Conservation (phyloP, 2,888 invertebrate genomes). For the Drosophila prostipennis region DNA sequence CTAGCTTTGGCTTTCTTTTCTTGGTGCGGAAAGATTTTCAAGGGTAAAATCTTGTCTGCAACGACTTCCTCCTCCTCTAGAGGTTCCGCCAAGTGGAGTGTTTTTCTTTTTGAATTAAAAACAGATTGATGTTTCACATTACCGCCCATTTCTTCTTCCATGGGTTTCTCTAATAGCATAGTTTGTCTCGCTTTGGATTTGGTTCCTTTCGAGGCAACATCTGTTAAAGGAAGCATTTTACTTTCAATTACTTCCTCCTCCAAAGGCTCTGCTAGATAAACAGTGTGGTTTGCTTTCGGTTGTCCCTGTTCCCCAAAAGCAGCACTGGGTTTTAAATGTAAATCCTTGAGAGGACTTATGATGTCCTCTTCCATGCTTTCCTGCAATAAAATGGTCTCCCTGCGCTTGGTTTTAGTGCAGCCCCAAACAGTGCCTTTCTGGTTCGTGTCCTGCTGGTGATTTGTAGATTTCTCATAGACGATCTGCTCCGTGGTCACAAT, state of each 20-base stretch:
- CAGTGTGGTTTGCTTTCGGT: conserved; percentile 9
- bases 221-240: neutral
- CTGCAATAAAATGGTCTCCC: conserved; percentile 22
- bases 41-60: neutral
- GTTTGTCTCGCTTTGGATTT: conserved; percentile 5
- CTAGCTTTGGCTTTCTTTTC: neutral
- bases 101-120: neutral
- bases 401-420: neutral
- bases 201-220: neutral
- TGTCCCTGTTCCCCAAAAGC: neutral
- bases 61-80: neutral
- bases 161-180: conserved; percentile 8
- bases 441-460: neutral
- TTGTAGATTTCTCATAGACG: neutral
- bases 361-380: conserved; percentile 37
- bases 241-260: neutral
- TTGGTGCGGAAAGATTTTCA: neutral
- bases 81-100: neutral
- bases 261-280: conserved; percentile 6
- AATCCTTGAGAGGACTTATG: neutral
- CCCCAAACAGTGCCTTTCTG: neutral
- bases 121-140: neutral
- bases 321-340: neutral
- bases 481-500: neutral
- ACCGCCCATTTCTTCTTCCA: conserved; percentile 8